Evolutionary conservation across 2,888 invertebrate genomes (phyloP), one percentile per base, ranked within the genome.

Genomic region (Malachius bipustulatus): DNA sequence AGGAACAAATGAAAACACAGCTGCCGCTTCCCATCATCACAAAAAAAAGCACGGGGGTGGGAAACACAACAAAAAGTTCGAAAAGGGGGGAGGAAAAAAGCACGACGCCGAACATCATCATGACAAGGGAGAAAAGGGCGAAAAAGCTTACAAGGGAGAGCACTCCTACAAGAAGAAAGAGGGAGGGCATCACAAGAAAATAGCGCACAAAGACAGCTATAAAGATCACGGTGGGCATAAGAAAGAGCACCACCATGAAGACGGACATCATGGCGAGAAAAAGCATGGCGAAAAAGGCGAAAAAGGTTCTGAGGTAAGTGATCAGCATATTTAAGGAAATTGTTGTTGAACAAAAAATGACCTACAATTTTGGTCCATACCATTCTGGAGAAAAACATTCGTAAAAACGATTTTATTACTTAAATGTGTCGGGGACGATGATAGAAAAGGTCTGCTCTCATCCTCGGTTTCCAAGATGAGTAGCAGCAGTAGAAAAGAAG

Each of bases 251-350:
- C 60, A 69, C 35, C 63, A 69, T 38, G 62, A 64, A 29, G 63
- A 50, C 15, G 60, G 57, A 4, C 60, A 68, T 41, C 60, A 63
- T 43, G 65, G 67, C 34, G 65, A 69, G 40, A 62, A 66, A 35
- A 61, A 69, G 38, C 67, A 67, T 47, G 66, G 64, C 19, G 63
- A 67, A 38, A 67, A 69, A 39, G 69, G 67, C 1, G 62, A 70
- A 42, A 70, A 70, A 45, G 65, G 64, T 27, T 45, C 52, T 3
- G 51, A 59, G 50, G 61, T 59, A 49, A 42, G 39, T 35, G 27
- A n/a, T n/a, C n/a, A n/a, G n/a, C n/a, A n/a, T n/a, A n/a, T n/a
- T n/a, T n/a, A n/a, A n/a, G n/a, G n/a, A n/a, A n/a, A n/a, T n/a
- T n/a, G n/a, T n/a, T n/a, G n/a, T n/a, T n/a, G n/a, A n/a, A n/a